Base-by-base conservation (phyloP, 2,797 vertebrate species). In the Lepus townsendii region DNA sequence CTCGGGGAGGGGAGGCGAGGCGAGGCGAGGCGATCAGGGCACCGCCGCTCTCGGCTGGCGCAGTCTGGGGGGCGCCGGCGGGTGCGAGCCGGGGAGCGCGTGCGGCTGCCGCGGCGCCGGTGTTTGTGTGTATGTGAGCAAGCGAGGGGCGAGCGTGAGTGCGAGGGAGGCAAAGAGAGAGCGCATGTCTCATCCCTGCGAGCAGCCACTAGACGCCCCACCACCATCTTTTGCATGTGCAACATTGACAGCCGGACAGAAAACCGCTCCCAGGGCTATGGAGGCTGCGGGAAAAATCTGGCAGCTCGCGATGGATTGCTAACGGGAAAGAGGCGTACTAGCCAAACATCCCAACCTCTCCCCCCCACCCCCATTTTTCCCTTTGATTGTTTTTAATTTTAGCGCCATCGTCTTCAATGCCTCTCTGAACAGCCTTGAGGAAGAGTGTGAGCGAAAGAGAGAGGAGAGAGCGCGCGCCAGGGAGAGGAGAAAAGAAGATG, bases 131-230 rank as follows among this genome's bases (percentile, higher is more conserved):
- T 92, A 7, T 83, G 94, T 24, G 95, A 75, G 94, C 47, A 76
- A 83, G 90, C 85, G 57, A 88, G 87, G 78, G 83, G 89, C 76
- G 92, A 94, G 95, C 72, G 95, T 68, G 35, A 88, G 97, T 88
- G 96, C 82, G 94, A 88, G 97, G 65, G 97, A 83, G 96, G 84
- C 97, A 83, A 86, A 97, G 97, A 98, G 82, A 98, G 97, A 98
- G 99, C 99, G 99, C 99, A 99, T 99, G 99, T 99, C 99, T 98
- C 98, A 96, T 98, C 97, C 97, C 97, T 97, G 97, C 98, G 98
- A 98, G 98, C 99, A 98, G 98, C 97, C 98, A 97, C 97, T 96
- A 97, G 98, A 95, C 97, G 98, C 98, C 96, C 98, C 98, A 97
- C 98, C 98, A 98, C 99, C 98, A 98, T 98, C 98, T 98, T 98